A percentile compares a stretch with the other conserved stretches of the same genome.
Conservation (phyloP, 2,888 invertebrate genomes). For the Andrena flavipes region DNA sequence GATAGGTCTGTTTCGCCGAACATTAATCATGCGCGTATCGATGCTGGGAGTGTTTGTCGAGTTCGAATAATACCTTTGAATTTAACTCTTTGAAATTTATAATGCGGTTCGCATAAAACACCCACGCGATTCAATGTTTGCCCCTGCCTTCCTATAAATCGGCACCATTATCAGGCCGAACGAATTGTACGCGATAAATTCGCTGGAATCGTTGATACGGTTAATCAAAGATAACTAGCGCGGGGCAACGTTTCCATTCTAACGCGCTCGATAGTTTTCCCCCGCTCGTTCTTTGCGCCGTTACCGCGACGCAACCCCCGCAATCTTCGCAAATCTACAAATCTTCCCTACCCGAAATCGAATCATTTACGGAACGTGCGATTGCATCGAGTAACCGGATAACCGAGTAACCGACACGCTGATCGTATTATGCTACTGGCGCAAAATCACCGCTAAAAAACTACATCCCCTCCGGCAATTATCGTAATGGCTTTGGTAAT, state of each 20-base stretch:
- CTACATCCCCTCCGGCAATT: slow-evolving; percentile 10
- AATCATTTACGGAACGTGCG: slow-evolving; percentile 21
- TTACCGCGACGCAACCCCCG: not conserved
- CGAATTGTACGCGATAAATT: slow-evolving; percentile 4
- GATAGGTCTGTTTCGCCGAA: slow-evolving; percentile 13
- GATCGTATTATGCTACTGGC: not conserved
- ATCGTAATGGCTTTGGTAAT: slow-evolving; percentile 46
- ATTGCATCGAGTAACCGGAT: not conserved
- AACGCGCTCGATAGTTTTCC: not conserved
- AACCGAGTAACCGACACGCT: not conserved
- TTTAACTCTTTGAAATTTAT: slow-evolving; percentile 49
- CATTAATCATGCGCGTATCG: slow-evolving; percentile 39
- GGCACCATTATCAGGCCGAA: slow-evolving; percentile 24
- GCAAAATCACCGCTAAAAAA: slow-evolving; percentile 13
- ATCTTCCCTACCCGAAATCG: slow-evolving; percentile 1
- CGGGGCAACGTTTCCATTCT: not conserved
- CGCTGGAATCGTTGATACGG: not conserved
- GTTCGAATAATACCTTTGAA: slow-evolving; percentile 24
- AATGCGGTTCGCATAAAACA: slow-evolving; percentile 30
- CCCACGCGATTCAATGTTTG: not conserved
- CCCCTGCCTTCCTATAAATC: slow-evolving; percentile 6
- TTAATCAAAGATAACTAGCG: slow-evolving; percentile 2
- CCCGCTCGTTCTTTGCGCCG: not conserved
- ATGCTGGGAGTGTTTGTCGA: not conserved
- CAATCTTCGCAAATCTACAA: too few relatives aligned